phyloP scores from a whole-genome alignment of 2,888 invertebrate genomes.

The Lucinisca nassula region DNA sequence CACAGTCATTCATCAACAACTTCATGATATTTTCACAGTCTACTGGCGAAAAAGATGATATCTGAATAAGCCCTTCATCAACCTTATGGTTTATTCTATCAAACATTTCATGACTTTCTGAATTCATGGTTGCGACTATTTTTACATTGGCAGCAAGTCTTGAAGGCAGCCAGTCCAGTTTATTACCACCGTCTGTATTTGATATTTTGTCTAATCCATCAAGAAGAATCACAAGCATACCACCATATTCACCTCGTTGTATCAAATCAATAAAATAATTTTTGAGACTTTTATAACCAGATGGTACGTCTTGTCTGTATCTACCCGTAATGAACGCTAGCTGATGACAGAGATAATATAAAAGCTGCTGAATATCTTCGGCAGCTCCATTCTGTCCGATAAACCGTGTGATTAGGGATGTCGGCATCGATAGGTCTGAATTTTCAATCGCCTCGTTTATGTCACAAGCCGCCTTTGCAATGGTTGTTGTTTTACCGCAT shows the following conservation, averaged over 20 bases:
- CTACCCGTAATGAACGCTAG: conserved; percentile 75
- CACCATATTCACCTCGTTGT: conserved; percentile 76
- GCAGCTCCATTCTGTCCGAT: conserved; percentile 79
- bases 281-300: conserved; percentile 76
- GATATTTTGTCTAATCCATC: conserved; percentile 82
- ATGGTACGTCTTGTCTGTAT: conserved; percentile 73
- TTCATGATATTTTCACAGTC: conserved; percentile 80
- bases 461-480: conserved; percentile 78
- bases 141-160: conserved; percentile 79
- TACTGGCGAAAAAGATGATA: conserved; percentile 70
- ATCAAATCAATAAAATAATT: conserved; percentile 78
- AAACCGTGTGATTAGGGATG: conserved; percentile 76
- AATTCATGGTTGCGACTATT: conserved; percentile 80
- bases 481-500: conserved; percentile 82
- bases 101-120: conserved; percentile 74
- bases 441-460: conserved; percentile 69
- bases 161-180: conserved; percentile 83
- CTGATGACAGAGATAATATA: conserved; percentile 80
- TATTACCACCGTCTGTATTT: conserved; percentile 75
- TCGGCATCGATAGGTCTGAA: conserved; percentile 70
- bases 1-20: conserved; percentile 67
- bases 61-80: conserved; percentile 66
- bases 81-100: conserved; percentile 75
- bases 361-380: conserved; percentile 74
- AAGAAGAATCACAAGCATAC: conserved; percentile 79